phyloP scores from a whole-genome alignment of 2,888 invertebrate genomes.

The Chymomyza fuscimana region DNA sequence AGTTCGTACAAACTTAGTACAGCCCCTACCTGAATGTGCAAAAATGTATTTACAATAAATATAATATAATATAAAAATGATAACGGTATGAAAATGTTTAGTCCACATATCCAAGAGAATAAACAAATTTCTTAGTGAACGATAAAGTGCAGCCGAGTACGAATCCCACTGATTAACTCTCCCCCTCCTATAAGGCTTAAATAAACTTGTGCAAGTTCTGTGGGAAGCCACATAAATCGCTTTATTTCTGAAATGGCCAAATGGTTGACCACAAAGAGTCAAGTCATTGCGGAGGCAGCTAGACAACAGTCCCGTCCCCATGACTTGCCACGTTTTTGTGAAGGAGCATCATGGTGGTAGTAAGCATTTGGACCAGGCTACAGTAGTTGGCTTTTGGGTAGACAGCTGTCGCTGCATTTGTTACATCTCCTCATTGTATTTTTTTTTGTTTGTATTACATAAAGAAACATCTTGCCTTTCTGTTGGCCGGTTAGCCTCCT shows the following conservation, averaged over 20 bases:
- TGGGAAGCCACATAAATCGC: neutral
- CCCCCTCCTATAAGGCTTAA: neutral
- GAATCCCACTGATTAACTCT: neutral
- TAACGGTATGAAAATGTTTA: too few species aligned
- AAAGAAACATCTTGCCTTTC: neutral
- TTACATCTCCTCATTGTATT: constrained; percentile 47
- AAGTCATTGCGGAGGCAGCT: constrained; percentile 10
- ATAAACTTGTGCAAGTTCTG: constrained; percentile 1
- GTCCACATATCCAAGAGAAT: too few species aligned
- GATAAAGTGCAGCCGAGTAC: neutral
- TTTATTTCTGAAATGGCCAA: constrained; percentile 14
- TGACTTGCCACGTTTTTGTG: constrained; percentile 26
- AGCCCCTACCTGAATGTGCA: too few species aligned
- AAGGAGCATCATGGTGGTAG: neutral
- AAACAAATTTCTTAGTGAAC: neutral
- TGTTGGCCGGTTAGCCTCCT: constrained; percentile 5
- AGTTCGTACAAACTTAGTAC: too few species aligned
- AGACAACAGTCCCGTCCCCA: constrained; percentile 7
- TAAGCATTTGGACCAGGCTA: neutral
- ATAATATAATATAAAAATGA: too few species aligned
- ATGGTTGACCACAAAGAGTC: constrained; percentile 10
- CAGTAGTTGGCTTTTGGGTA: neutral
- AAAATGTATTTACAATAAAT: too few species aligned
- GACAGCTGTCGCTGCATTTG: constrained; percentile 35
- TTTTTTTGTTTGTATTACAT: constrained; percentile 33